Base-by-base conservation (phyloP, 1,140 invertebrate species). In the Sitophilus oryzae region DNA sequence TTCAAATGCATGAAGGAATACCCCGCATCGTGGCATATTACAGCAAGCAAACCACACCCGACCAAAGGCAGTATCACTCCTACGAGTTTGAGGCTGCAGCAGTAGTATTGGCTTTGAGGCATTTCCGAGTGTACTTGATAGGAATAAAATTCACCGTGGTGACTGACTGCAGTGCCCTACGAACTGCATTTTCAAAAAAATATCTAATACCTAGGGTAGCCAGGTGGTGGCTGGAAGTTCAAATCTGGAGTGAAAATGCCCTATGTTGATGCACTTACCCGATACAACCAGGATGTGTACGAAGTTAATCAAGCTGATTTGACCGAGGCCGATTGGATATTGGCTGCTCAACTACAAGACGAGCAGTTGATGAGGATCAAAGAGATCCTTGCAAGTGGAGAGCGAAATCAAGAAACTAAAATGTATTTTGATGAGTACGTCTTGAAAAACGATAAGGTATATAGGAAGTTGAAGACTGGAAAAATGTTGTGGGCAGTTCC, bases 1-100 rank as follows among this genome's bases (percentile, higher is more conserved):
- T 30, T 5, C 25, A 30, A 11, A 30, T 6, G 11, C 11, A 30
- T 30, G 25, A 11, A 5, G 25, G 11, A 5, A 30, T 6, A 5
- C 11, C n/a, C n/a, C n/a, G n/a, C n/a, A n/a, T 52, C 11, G 58
- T 71, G 1, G 55, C 25, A 14, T 72, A 71, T 53, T 71, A 50
- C 37, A 68, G 64, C 42, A 58, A 60, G 44, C 36, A 56, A 2
- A 72, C 69, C 0, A 56, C 63, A 1, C 22, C 21, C 2, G 51
- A 46, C 5, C 58, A 69, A 56, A 47, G 43, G 9, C 52, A 46
- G 18, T 67, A 66, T 47, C 64, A 68, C 50, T 62, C 57, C 10
- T 69, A 66, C 40, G 66, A 70, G 42, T 25, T 64, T 14, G 67
- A 70, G 44, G 66, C 64, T 10, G 41, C 66, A 20, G 63, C 63